Base-by-base conservation (phyloP, 2,888 invertebrate genomes). In the Drosophila merina region DNA sequence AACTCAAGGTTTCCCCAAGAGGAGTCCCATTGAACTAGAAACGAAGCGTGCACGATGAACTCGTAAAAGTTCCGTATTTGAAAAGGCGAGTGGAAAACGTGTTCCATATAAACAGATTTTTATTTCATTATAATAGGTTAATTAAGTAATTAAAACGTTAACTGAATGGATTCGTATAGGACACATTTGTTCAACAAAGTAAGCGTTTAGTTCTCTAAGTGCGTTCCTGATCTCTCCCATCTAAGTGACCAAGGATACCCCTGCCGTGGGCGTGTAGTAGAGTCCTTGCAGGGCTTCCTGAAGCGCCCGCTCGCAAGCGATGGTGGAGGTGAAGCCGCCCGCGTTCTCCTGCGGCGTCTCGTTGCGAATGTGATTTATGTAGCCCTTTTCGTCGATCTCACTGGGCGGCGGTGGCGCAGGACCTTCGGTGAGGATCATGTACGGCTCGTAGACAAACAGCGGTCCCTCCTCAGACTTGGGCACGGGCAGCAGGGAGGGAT, bases 201-300 rank as follows among this genome's bases (percentile, higher is more conserved):
- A 79, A 86, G 77, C 73, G 76, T 71, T 57, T 57, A 71, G 54
- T 75, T 77, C 67, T 81, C 52, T 60, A 31, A 28, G 26, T 50
- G 20, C 42, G 14, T 30, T 38, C 3, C 25, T 20, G 8, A 8
- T 36, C 44, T 25, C 1, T 9, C 8, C 33, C 4, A 20, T 2
- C 67, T 73, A 50, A 38, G 51, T 20, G 10, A 28, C 66, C 1
- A 69, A 36, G 5, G 57, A 45, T 2, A 72, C 38, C 10, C 78
- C 84, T 0, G 74, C 49, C 10, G 57, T 76, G 14, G 88, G 79
- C 9, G 90, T 90, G 63, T 90, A 89, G 62, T 86, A 91, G 8
- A 97, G 92, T 7, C 96, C 97, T 63, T 96, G 94, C 88, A 98
- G 93, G 0, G 98, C 97, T 89, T 98, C 98, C 88, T 97, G 96